Conservation (phyloP, 2,797 vertebrate species). For the Sebastes ruberrimus region DNA sequence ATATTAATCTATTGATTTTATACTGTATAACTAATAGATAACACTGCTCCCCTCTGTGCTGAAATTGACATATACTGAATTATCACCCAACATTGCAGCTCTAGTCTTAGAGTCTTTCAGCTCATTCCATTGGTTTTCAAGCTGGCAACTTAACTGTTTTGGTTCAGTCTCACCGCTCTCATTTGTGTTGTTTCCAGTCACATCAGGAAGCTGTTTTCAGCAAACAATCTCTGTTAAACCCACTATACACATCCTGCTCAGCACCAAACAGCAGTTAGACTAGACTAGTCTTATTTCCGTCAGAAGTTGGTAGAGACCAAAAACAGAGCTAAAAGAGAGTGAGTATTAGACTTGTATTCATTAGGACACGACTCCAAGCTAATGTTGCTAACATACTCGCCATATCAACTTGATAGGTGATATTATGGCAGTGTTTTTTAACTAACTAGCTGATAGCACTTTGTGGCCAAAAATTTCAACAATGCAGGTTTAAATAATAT, state of each 20-base stretch:
- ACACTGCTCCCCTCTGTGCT: neutral
- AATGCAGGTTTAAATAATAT: neutral
- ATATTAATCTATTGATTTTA: neutral
- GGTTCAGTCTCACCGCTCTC: neutral
- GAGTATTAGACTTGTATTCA: too few relatives aligned
- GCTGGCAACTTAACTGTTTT: neutral
- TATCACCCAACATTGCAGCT: neutral
- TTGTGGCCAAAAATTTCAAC: too few relatives aligned
- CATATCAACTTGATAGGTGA: too few relatives aligned
- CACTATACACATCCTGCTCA: too few relatives aligned
- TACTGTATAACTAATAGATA: neutral
- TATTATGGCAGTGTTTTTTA: too few relatives aligned
- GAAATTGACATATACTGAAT: neutral
- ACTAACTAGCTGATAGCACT: too few relatives aligned
- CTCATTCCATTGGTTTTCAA: neutral
- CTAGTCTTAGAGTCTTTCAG: neutral
- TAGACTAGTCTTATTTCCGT: neutral
- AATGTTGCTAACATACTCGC: too few relatives aligned
- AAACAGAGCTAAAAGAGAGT: too few relatives aligned
- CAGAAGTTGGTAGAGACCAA: too few relatives aligned
- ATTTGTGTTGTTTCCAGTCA: neutral
- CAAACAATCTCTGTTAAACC: neutral
- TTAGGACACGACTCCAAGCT: too few relatives aligned
- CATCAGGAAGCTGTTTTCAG: neutral
- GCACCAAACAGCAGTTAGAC: too few relatives aligned